A percentile compares a stretch with the other conserved stretches of the same genome.
These are phyloP conservation scores for Eupeodes latifasciatus DNA, from an alignment of 2,888 invertebrate species.

Conservation along the genomic window DNA sequence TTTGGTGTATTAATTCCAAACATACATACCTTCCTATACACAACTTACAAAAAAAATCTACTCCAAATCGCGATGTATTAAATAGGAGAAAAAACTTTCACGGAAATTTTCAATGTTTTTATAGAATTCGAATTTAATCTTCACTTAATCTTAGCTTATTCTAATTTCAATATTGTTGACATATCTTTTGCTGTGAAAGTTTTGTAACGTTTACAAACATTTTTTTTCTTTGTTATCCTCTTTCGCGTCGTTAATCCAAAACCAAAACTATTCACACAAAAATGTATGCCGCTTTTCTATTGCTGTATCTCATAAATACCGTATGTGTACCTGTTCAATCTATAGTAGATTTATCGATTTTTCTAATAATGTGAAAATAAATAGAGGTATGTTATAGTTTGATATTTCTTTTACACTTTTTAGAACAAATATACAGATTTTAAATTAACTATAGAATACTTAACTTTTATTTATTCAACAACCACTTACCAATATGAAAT, in stretches of 20 bases:
- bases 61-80: slow-evolving; percentile 17
- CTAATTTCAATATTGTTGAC: slow-evolving; percentile 24
- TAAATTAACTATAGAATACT: neutral
- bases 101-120: neutral
- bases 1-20: neutral
- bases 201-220: slow-evolving; percentile 34
- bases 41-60: slow-evolving; percentile 17
- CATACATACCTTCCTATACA: neutral
- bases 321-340: slow-evolving; percentile 62
- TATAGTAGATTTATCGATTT: slow-evolving; percentile 69
- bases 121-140: neutral
- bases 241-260: slow-evolving; percentile 24
- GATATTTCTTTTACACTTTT: neutral
- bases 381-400: neutral
- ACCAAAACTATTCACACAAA: neutral
- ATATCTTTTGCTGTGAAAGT: slow-evolving; percentile 33
- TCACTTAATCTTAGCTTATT: neutral
- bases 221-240: slow-evolving; percentile 40
- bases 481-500: slow-evolving; percentile 52
- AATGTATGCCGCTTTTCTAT: neutral
- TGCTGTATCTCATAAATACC: slow-evolving; percentile 23
- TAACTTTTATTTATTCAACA: neutral
- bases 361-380: slow-evolving; percentile 42
- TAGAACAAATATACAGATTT: neutral
- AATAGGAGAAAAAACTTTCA: neutral